These are phyloP conservation scores for Adoxophyes honmai DNA, from an alignment of 1,140 invertebrate genomes.

Conservation along the genomic window DNA sequence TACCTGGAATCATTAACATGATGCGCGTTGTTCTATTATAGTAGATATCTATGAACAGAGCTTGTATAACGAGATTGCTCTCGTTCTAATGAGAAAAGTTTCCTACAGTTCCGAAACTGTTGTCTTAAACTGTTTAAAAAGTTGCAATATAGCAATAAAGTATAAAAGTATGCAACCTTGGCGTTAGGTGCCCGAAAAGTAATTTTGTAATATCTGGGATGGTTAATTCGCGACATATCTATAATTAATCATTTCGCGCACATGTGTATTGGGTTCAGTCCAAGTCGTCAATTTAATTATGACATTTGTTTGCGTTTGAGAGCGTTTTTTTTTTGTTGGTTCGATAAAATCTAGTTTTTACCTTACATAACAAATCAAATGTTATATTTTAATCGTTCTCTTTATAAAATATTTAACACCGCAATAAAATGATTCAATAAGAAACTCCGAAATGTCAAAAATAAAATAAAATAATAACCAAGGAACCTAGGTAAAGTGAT, in stretches of 20 bases:
- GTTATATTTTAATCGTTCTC: no score
- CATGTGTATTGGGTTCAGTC: not conserved
- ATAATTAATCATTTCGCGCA: conserved; percentile 8
- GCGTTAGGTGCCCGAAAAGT: no score
- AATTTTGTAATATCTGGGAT: no score
- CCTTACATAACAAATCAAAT: no score
- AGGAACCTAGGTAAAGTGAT: not conserved
- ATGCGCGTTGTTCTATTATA: not conserved
- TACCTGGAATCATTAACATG: not conserved
- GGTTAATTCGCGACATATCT: no score
- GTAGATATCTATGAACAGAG: not conserved
- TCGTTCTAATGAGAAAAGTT: conserved; percentile 10
- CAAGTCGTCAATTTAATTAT: conserved; percentile 5
- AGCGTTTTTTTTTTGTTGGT: not conserved
- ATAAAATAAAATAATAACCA: no score
- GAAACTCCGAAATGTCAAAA: no score
- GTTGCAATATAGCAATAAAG: not conserved
- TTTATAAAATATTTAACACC: no score
- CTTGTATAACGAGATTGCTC: not conserved
- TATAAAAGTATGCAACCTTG: no score
- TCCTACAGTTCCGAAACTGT: not conserved
- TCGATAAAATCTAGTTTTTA: no score
- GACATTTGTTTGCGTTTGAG: not conserved
- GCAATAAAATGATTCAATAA: no score
- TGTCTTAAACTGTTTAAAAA: conserved; percentile 6